Conservation (phyloP, 1,140 invertebrate species). For the Idris sp. region DNA sequence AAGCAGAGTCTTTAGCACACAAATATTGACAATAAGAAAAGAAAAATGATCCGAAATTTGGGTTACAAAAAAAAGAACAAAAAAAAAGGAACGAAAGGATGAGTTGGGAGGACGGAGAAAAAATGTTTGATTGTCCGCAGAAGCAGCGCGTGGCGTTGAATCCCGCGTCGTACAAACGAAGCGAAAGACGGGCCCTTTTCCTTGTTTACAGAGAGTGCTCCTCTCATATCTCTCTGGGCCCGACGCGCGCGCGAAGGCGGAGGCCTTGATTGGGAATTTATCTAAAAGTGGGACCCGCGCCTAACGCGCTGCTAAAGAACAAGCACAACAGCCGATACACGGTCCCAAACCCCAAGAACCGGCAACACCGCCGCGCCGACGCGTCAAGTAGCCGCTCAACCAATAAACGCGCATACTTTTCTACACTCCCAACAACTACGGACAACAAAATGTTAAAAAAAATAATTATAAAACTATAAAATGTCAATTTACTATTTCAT, state of each 20-base stretch:
- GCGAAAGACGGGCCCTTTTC: constrained; percentile 64
- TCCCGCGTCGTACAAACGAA: constrained; percentile 63
- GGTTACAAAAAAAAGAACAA: constrained; percentile 29
- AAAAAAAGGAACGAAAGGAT: constrained; percentile 12
- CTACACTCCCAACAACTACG: too few relatives aligned
- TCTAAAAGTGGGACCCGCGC: constrained; percentile 34
- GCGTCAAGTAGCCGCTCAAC: constrained; percentile 31
- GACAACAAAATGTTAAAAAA: too few relatives aligned
- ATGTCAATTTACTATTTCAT: too few relatives aligned
- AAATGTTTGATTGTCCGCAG: constrained; percentile 39
- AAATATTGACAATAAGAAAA: constrained; percentile 39
- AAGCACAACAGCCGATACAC: constrained; percentile 28
- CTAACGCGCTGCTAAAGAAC: constrained; percentile 21
- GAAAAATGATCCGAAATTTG: constrained; percentile 31
- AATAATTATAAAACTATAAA: too few relatives aligned
- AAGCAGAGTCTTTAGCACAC: constrained; percentile 29
- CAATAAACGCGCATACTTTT: constrained; percentile 9
- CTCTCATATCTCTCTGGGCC: constrained; percentile 12
- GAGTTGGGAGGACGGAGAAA: constrained; percentile 18
- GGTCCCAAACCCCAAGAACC: constrained; percentile 31
- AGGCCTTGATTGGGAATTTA: constrained; percentile 60
- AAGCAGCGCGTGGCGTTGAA: constrained; percentile 46
- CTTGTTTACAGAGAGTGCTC: constrained; percentile 70
- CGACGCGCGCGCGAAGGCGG: constrained; percentile 24
- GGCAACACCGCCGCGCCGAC: constrained; percentile 40